Percentiles rank a stretch among this genome's conserved stretches.
These are phyloP conservation scores for Morpho deidamia DNA, from an alignment of 2,888 invertebrate species.

Conservation along the genomic window DNA sequence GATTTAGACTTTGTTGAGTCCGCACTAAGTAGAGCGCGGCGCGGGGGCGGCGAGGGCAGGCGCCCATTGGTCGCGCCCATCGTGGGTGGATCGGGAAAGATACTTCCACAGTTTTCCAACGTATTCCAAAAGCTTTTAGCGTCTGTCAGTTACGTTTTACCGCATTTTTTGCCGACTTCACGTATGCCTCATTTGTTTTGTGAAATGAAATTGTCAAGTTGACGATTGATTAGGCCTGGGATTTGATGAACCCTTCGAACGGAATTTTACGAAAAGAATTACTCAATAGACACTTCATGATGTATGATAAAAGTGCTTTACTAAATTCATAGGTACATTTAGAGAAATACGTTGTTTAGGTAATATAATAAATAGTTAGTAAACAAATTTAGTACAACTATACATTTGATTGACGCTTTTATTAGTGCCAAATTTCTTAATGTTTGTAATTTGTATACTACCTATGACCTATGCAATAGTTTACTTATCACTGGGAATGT, in stretches of 20 bases:
- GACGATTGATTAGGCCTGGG: constrained; percentile 55
- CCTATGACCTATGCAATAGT: background rate
- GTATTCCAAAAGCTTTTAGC: constrained; percentile 71
- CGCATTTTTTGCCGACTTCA: constrained; percentile 20
- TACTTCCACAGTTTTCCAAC: constrained; percentile 54
- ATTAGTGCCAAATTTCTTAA: too few species aligned
- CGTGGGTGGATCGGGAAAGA: constrained; percentile 64
- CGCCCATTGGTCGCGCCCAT: constrained; percentile 73
- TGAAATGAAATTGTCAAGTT: constrained; percentile 41
- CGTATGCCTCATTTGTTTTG: constrained; percentile 40
- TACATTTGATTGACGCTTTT: too few species aligned
- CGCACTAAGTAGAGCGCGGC: constrained; percentile 38
- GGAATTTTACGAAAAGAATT: background rate
- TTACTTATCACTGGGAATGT: background rate
- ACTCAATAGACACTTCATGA: too few species aligned
- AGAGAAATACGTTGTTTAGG: too few species aligned
- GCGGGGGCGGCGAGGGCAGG: constrained; percentile 29
- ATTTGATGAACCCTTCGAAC: constrained; percentile 21
- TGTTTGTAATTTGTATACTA: too few species aligned
- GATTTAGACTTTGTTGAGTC: constrained; percentile 21
- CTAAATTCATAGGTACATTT: too few species aligned
- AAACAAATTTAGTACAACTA: too few species aligned
- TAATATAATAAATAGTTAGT: too few species aligned
- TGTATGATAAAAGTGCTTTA: too few species aligned
- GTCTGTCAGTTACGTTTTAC: constrained; percentile 42